Percentiles rank a stretch among this genome's conserved stretches.
Conservation (phyloP, 2,888 invertebrate species). For the Ceratothoa steindachneri region DNA sequence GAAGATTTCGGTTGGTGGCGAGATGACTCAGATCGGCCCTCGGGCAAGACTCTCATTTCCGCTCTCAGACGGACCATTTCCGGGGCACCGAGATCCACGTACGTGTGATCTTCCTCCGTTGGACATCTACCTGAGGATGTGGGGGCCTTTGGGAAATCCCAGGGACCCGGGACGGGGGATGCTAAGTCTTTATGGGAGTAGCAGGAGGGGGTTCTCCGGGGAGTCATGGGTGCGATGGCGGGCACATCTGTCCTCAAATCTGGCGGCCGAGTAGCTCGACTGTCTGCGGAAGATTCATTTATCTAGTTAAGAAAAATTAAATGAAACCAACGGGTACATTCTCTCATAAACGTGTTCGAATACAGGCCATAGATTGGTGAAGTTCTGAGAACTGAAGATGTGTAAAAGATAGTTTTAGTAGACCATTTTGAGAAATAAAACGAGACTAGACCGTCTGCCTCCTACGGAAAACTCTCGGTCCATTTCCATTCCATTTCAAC, state of each 20-base stretch:
- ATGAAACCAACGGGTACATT: background rate
- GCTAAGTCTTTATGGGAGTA: constrained; percentile 48
- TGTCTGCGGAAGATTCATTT: constrained; percentile 10
- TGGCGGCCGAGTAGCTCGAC: constrained; percentile 24
- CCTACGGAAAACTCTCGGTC: too few species aligned
- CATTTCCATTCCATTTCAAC: too few species aligned
- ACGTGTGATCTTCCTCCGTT: constrained; percentile 60
- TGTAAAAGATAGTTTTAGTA: too few species aligned
- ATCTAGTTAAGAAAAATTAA: background rate
- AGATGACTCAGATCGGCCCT: background rate
- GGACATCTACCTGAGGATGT: background rate
- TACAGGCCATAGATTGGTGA: too few species aligned
- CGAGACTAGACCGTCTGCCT: too few species aligned
- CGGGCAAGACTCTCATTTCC: background rate
- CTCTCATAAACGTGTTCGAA: too few species aligned
- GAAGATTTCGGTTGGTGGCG: background rate
- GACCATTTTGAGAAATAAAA: too few species aligned
- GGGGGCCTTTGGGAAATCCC: constrained; percentile 22
- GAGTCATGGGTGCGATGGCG: constrained; percentile 54
- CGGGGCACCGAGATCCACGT: constrained; percentile 59
- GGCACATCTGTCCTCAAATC: constrained; percentile 39
- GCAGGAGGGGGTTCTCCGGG: constrained; percentile 49
- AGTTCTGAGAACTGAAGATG: too few species aligned
- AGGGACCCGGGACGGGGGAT: constrained; percentile 48
- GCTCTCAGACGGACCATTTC: constrained; percentile 36